Evolutionary conservation across 2,113 vertebrate genomes (phyloP), one percentile per base, ranked within the genome.

Genomic region (Pao palembangensis): DNA sequence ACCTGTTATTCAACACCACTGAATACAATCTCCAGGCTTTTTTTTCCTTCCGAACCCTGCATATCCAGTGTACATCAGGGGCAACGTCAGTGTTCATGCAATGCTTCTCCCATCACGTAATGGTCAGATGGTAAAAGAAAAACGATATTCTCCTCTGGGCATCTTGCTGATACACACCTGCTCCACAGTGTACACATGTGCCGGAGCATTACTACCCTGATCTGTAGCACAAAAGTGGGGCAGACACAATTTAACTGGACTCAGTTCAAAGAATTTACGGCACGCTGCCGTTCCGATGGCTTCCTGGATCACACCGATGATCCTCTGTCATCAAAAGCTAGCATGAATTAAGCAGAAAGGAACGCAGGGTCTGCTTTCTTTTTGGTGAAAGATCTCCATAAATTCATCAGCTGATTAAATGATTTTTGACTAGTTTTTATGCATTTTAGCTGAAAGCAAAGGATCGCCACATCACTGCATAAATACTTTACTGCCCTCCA

Each of bases 151-250:
- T 73, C 71, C 61, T 60, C 62, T 52, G 65, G 55, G 71, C 56
- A 59, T 53, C 77, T 61, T 60, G 79, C 70, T 74, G 71, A 77
- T 53, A 51, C 56, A 72, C 76, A 87, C 78, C 83, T 83, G 81
- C 80, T 71, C 70, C 50, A 56, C 47, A 23, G 17, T 69, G 72
- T 17, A 63, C 69, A 61, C 55, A 51, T 62, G 58, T 48, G 49
- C 52, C 47, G 4, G 2, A 60, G 49, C n/a, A 60, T 59, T 76
- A 6, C 28, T 19, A 48, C 55, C 57, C 14, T 49, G 61, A 75
- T 82, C 72, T 75, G 64, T 77, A 70, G 21, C 51, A 34, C 58
- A 68, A 51, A 85, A 82, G 20, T 81, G 65, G 80, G 87, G 80
- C 85, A 84, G 38, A 34, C 38, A 8, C 51, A 21, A 41, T 43